These are phyloP conservation scores for Entomyzon cyanotis DNA, from an alignment of 2,113 vertebrate species.

Conservation along the genomic window DNA sequence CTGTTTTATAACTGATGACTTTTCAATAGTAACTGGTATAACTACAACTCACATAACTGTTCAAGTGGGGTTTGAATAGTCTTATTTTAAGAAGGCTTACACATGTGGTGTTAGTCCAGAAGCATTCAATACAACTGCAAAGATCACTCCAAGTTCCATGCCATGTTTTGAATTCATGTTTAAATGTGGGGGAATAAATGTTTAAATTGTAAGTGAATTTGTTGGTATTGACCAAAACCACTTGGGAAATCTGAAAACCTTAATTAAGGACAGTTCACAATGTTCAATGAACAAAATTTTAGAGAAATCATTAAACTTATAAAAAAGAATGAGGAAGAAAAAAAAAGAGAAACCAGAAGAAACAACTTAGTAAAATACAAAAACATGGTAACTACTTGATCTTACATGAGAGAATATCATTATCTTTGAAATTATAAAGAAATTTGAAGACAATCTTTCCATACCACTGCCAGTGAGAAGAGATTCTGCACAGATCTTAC, in stretches of 20 bases:
- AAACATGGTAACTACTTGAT: not conserved
- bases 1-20: conserved; percentile 3
- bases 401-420: not conserved
- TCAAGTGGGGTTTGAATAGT: not conserved
- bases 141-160: not conserved
- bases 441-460: not conserved
- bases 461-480: not conserved
- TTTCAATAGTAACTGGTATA: not conserved
- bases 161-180: not conserved
- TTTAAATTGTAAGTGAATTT: not conserved
- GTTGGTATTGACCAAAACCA: not conserved
- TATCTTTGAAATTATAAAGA: not conserved
- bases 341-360: not conserved
- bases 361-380: not conserved
- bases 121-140: not conserved
- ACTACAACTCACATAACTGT: conserved; percentile 5
- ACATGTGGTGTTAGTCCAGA: not conserved
- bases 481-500: not conserved
- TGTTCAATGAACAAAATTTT: not conserved
- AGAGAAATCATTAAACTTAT: not conserved
- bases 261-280: not conserved
- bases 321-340: not conserved
- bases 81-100: not conserved
- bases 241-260: not conserved
- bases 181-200: not conserved